phyloP scores from a whole-genome alignment of 2,113 vertebrate genomes.

The Bubo scandiacus region DNA sequence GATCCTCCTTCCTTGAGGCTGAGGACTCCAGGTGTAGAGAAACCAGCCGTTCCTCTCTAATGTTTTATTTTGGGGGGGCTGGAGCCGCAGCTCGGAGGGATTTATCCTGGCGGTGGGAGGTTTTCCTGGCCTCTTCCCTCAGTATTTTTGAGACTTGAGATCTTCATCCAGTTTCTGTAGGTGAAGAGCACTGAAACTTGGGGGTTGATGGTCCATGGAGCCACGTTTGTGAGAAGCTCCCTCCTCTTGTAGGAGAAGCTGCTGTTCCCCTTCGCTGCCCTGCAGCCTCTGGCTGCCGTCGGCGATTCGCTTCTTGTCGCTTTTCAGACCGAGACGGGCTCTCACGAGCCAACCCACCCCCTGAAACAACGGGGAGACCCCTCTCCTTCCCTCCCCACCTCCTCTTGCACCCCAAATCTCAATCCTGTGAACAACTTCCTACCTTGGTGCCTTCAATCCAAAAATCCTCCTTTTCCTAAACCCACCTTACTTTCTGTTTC shows the following conservation, averaged over 20 bases:
- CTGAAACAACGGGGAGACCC: neutral
- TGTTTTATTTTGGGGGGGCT: neutral
- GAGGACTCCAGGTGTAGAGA: too few relatives aligned
- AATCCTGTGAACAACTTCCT: rapidly evolving
- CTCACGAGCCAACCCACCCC: neutral
- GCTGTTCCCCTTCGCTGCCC: neutral
- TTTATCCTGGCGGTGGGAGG: rapidly evolving
- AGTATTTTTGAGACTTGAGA: rapidly evolving
- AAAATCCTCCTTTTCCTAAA: neutral
- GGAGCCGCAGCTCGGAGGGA: rapidly evolving
- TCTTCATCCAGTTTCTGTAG: neutral
- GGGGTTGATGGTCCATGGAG: neutral
- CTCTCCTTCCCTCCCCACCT: too few relatives aligned
- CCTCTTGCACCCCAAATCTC: neutral
- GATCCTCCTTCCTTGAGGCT: neutral
- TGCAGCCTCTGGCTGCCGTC: neutral
- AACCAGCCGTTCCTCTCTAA: neutral
- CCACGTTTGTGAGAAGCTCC: neutral
- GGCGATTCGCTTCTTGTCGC: rapidly evolving
- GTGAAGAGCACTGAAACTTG: neutral
- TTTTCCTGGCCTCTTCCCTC: neutral
- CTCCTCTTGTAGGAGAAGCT: neutral
- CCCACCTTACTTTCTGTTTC: neutral
- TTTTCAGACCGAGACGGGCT: neutral
- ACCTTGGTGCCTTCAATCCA: neutral